Conservation (phyloP, 2,113 vertebrate species). For the Tragelaphus strepsiceros region DNA sequence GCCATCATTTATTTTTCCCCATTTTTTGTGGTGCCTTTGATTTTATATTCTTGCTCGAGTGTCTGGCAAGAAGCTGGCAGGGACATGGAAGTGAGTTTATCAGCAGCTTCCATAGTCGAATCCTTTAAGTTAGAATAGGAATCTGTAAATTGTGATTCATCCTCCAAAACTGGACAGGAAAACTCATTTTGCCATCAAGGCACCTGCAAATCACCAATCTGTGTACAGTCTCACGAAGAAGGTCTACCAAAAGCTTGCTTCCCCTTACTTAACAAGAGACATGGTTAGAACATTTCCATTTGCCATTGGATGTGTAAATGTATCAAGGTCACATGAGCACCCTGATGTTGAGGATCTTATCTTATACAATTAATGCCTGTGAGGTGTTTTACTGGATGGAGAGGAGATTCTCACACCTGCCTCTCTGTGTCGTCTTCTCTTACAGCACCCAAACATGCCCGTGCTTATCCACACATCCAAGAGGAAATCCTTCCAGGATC, state of each 20-base stretch:
- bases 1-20: neutral
- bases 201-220: accelerated
- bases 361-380: neutral
- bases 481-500: neutral
- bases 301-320: neutral
- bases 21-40: accelerated
- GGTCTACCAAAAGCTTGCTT: neutral
- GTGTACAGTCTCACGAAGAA: accelerated
- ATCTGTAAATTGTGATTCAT: neutral
- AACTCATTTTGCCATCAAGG: neutral
- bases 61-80: neutral
- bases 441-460: neutral
- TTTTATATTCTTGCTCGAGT: accelerated
- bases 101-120: neutral
- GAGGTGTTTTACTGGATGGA: neutral
- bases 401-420: neutral
- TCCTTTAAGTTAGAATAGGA: neutral
- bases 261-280: too few relatives aligned
- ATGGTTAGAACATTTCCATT: neutral
- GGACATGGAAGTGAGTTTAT: neutral
- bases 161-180: too few relatives aligned
- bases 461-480: neutral
- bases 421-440: neutral
- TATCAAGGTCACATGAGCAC: neutral
- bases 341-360: neutral